Conservation (phyloP, 2,888 invertebrate species). For the Dynastes maya region DNA sequence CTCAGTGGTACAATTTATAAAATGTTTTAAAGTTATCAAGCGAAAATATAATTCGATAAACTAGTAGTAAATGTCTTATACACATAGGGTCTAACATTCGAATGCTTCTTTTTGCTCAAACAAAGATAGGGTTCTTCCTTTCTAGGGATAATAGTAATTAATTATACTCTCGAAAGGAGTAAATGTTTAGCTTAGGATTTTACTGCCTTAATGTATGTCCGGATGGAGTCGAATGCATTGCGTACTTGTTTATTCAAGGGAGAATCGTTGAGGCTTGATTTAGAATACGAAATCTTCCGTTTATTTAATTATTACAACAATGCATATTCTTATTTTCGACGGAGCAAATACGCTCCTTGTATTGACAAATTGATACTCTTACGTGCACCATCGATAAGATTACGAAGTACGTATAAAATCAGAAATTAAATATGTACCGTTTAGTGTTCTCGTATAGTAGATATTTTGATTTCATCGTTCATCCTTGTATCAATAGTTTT, state of each 20-base stretch:
- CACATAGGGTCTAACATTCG: not conserved
- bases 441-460: slow-evolving; percentile 4
- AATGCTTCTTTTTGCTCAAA: not conserved
- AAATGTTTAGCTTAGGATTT: slow-evolving; percentile 37
- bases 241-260: slow-evolving; percentile 26
- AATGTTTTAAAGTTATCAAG: too few relatives aligned
- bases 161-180: slow-evolving; percentile 38
- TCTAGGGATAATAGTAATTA: slow-evolving; percentile 9
- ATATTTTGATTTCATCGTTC: slow-evolving; percentile 14
- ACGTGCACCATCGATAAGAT: not conserved
- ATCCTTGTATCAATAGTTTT: slow-evolving; percentile 14
- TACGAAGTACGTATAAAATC: not conserved
- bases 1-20: too few relatives aligned
- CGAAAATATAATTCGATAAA: too few relatives aligned
- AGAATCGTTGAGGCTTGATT: not conserved
- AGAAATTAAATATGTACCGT: slow-evolving; percentile 12
- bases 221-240: slow-evolving; percentile 18
- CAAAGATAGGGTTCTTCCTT: not conserved
- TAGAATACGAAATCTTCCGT: not conserved
- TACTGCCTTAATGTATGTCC: slow-evolving; percentile 32
- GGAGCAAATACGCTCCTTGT: not conserved
- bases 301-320: slow-evolving; percentile 6
- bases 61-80: too few relatives aligned
- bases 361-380: slow-evolving; percentile 12
- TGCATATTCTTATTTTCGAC: not conserved